These are phyloP conservation scores for Ophthalmolycus amberensis DNA, from an alignment of 2,113 vertebrate genomes.

Conservation along the genomic window DNA sequence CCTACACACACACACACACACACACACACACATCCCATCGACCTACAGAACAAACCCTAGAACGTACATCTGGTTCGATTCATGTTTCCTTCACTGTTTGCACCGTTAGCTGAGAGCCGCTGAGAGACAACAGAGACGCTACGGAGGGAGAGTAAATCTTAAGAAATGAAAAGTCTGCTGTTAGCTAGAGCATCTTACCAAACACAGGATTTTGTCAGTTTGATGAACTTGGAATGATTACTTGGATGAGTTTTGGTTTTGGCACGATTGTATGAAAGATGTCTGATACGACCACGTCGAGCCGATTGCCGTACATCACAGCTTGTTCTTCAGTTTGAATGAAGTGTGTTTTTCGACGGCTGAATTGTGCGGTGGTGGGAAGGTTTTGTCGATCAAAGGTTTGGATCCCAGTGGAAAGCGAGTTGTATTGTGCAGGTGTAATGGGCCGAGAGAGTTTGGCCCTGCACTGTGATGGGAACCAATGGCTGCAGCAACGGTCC, in stretches of 20 bases:
- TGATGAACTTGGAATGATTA: not conserved
- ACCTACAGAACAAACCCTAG: constrained; percentile 20
- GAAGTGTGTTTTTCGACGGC: not conserved
- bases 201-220: not conserved
- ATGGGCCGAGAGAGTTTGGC: not conserved
- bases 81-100: no score
- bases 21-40: not conserved
- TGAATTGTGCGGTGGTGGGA: not conserved
- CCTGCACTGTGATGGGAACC: not conserved
- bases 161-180: not conserved
- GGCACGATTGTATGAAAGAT: not conserved
- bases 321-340: not conserved
- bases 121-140: no score
- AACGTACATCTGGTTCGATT: not conserved
- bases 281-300: not conserved
- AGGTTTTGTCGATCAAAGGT: not conserved
- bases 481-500: not conserved
- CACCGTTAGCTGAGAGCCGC: no score
- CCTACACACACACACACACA: not conserved
- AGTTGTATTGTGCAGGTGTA: not conserved
- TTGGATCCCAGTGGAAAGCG: not conserved
- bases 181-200: not conserved
- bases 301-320: not conserved
- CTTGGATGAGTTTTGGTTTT: not conserved
- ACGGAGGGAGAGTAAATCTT: not conserved